Evolutionary conservation across 2,888 invertebrate species (phyloP).

Genomic region (Germaria angustata): DNA sequence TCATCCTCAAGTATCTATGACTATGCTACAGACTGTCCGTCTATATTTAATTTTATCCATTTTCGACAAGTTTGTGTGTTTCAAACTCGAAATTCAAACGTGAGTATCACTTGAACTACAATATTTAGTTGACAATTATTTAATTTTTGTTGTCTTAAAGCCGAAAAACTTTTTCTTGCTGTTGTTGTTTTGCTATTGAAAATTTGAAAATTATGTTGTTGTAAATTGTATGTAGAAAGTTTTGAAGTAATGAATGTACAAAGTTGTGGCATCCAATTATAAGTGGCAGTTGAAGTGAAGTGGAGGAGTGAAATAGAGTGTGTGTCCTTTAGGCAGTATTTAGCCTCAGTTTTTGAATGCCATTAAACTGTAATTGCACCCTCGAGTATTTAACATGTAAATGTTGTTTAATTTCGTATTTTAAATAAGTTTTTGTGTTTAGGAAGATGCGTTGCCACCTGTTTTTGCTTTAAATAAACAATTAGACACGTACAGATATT

Average conservation of each 20-base stretch:
- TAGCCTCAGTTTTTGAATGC: slow-evolving; percentile 53
- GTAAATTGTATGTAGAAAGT: slow-evolving; percentile 1
- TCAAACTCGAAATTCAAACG: background rate
- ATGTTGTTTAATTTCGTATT: slow-evolving; percentile 23
- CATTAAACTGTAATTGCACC: slow-evolving; percentile 63
- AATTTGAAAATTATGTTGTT: slow-evolving; percentile 1
- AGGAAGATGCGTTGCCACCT: slow-evolving; percentile 62
- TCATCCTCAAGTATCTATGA: background rate
- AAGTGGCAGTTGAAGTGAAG: slow-evolving; percentile 33
- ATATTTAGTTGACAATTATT: slow-evolving; percentile 55
- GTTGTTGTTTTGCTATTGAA: background rate
- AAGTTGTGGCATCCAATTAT: slow-evolving; percentile 59
- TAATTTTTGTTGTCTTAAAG: slow-evolving; percentile 47
- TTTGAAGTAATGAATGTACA: slow-evolving; percentile 24
- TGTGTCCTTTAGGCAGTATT: slow-evolving; percentile 60
- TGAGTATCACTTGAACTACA: slow-evolving; percentile 25
- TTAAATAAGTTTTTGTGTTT: background rate
- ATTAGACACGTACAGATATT: slow-evolving; percentile 67
- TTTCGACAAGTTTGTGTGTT: background rate
- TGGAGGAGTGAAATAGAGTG: background rate
- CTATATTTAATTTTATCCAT: slow-evolving; percentile 3
- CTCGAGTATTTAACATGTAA: slow-evolving; percentile 63
- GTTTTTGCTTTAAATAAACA: slow-evolving; percentile 66
- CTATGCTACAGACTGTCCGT: background rate
- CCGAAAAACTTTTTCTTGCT: background rate